These are phyloP conservation scores for Alethe diademata DNA, from an alignment of 2,113 vertebrate species.

Conservation along the genomic window DNA sequence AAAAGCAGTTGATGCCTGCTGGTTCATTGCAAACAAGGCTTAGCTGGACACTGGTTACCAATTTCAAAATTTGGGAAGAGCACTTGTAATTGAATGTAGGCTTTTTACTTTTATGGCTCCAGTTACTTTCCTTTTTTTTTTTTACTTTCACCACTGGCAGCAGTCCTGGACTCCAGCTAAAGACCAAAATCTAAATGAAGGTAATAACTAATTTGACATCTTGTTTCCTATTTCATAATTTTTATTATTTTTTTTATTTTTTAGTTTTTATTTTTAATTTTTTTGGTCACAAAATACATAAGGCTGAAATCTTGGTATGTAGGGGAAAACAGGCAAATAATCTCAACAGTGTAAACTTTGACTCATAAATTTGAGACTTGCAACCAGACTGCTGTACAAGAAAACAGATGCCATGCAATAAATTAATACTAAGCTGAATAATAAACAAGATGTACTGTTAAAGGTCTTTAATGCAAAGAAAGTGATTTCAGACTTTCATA, in stretches of 20 bases:
- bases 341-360: not conserved
- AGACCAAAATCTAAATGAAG: not conserved
- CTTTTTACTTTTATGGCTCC: not conserved
- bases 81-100: not conserved
- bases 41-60: not conserved
- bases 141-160: not conserved
- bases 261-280: not conserved
- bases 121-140: not conserved
- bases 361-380: not conserved
- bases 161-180: not conserved
- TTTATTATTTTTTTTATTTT: no score
- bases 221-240: not conserved
- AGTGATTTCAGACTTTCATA: slow-evolving; percentile 60
- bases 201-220: not conserved
- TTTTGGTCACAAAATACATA: not conserved
- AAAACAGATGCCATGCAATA: slow-evolving; percentile 57
- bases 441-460: slow-evolving; percentile 47
- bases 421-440: slow-evolving; percentile 61
- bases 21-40: not conserved
- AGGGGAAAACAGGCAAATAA: not conserved
- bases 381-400: slow-evolving; percentile 5
- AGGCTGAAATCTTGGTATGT: not conserved
- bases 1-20: not conserved
- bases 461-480: slow-evolving; percentile 24
- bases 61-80: not conserved